Conservation (phyloP, 2,113 vertebrate genomes). For the Delphinapterus leucas region DNA sequence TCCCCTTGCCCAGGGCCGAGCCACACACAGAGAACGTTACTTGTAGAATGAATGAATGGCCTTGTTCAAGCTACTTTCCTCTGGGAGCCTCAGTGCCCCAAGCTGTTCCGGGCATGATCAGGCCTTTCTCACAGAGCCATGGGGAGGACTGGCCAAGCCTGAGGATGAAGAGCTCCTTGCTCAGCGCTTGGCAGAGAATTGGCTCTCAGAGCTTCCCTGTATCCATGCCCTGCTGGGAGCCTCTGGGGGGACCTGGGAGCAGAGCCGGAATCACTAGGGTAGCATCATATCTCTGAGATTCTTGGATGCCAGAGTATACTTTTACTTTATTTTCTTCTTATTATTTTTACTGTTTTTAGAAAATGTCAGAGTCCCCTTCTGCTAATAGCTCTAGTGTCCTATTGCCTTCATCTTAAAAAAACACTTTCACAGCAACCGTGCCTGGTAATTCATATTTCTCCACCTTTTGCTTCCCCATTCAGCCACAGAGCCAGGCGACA, state of each 20-base stretch:
- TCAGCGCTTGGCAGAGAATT: background rate
- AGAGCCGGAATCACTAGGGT: too few relatives aligned
- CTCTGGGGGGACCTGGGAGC: background rate
- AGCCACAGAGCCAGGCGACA: accelerated
- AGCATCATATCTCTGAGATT: background rate
- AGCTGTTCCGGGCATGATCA: background rate
- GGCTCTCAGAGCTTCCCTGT: background rate
- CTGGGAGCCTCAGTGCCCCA: background rate
- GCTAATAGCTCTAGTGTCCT: background rate
- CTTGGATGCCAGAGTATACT: background rate
- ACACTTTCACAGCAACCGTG: background rate
- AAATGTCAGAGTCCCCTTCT: background rate
- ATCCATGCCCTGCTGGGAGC: background rate
- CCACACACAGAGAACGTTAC: background rate
- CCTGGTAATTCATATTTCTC: conserved; percentile 31
- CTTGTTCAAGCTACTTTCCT: background rate
- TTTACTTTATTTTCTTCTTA: background rate
- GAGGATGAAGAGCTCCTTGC: accelerated
- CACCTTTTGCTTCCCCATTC: conserved; percentile 4
- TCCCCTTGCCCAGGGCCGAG: background rate
- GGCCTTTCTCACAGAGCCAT: background rate
- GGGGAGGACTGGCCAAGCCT: background rate
- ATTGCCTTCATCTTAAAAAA: background rate
- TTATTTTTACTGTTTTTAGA: background rate
- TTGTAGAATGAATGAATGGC: background rate